Base-by-base conservation (phyloP, 1,140 invertebrate genomes). In the Drosophila oshimai region DNA sequence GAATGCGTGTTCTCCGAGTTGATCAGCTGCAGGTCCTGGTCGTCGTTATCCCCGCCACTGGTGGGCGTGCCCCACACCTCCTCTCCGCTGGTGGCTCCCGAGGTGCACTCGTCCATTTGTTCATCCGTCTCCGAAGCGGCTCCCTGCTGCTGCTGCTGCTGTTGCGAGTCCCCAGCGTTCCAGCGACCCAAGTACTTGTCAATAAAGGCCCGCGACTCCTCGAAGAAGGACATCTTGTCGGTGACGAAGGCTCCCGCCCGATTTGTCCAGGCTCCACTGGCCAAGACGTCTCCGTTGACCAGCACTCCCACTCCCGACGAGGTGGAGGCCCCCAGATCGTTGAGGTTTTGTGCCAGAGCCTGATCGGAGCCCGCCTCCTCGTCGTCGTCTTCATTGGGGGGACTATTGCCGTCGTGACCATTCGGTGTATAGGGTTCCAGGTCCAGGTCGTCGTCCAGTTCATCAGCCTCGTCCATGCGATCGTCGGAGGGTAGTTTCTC, bases 31-130 rank as follows among this genome's bases (percentile, higher is more conserved):
- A 91, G 71, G 67, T 96, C 95, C 57, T 96, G 83, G 64, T 96
- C 95, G 45, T 96, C 95, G 72, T 95, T 94, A 5, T 96, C 94
- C 12, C 95, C 95, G 2, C 95, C 95, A 57, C 95, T 96, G 2
- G 95, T 96, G 2, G 95, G 95, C 1, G 96, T 97, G 1, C 96
- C 96, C 96, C 95, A 97, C 24, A 96, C 94, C 83, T 97, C 96
- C 88, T 96, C 95, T 0, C 95, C 95, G 2, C 95, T 96, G 10
- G 94, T 95, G 0, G 94, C 95, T 0, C 95, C 95, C 33, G 95
- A 96, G 0, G 93, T 95, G 46, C 94, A 94, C 9, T 94, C 94
- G 51, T 95, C 94, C 93, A 74, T 89, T 60, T 78, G 78, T 37
- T 93, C 89, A 45, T 93, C 90, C 57, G 92, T 87, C 74, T 94